Percentiles rank a stretch among this genome's conserved stretches.
These are phyloP conservation scores for Temnothorax ravouxi DNA, from an alignment of 2,888 invertebrate species.

Conservation along the genomic window DNA sequence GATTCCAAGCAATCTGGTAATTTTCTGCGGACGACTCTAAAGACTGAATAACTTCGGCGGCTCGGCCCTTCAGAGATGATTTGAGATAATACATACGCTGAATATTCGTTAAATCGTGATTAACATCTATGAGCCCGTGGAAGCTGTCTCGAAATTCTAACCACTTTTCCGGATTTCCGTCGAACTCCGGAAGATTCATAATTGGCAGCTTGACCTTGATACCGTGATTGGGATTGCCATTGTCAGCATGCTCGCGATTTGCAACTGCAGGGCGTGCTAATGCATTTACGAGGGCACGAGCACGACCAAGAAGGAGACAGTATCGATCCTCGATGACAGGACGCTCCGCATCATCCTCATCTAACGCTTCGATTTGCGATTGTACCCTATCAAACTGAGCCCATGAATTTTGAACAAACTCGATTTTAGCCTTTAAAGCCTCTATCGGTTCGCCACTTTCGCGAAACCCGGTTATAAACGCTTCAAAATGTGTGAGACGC, in stretches of 20 bases:
- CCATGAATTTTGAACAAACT: background rate
- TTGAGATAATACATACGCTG: background rate
- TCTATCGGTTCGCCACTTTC: background rate
- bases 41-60: background rate
- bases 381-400: background rate
- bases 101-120: background rate
- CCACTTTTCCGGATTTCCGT: background rate
- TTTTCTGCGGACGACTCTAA: background rate
- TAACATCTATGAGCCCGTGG: background rate
- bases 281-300: background rate
- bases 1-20: background rate
- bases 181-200: background rate
- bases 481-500: too few species aligned
- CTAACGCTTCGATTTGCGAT: too few species aligned
- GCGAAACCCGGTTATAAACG: too few species aligned
- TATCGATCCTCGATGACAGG: background rate
- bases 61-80: background rate
- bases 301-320: background rate
- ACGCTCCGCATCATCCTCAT: too few species aligned
- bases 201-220: background rate
- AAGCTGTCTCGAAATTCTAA: background rate
- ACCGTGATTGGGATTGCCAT: too few species aligned
- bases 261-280: too few species aligned
- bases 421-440: background rate
- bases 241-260: too few species aligned